phyloP scores from a whole-genome alignment of 2,113 vertebrate genomes.

The Chauna torquata region DNA sequence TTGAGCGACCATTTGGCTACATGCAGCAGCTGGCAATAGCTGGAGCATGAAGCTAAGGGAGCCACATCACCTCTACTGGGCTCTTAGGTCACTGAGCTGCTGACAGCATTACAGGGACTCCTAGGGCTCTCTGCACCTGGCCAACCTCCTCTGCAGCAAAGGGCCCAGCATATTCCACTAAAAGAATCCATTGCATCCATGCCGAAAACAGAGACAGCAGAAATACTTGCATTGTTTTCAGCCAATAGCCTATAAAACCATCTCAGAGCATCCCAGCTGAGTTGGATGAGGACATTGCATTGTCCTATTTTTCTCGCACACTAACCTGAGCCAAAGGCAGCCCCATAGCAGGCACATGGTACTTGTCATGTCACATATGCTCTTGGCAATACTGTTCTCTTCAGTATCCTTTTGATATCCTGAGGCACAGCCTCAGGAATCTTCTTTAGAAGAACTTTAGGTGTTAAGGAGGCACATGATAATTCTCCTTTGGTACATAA shows the following conservation, averaged over 20 bases:
- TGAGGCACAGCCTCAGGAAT: background rate
- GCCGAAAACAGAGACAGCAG: background rate
- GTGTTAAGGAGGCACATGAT: background rate
- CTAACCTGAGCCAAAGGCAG: background rate
- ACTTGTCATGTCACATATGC: accelerated
- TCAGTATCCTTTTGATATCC: background rate
- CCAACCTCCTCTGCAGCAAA: background rate
- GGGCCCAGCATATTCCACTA: background rate
- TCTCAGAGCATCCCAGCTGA: background rate
- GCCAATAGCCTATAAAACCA: background rate
- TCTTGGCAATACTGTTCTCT: background rate
- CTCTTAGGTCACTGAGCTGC: background rate
- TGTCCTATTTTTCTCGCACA: background rate
- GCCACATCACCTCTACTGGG: background rate
- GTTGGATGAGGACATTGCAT: background rate
- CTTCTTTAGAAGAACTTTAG: background rate
- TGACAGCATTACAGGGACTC: background rate
- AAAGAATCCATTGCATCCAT: background rate
- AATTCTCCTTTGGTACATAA: background rate
- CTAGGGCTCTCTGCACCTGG: background rate
- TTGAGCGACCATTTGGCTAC: background rate
- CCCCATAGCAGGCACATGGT: accelerated
- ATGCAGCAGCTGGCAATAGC: accelerated
- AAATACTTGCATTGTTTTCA: background rate
- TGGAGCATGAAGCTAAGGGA: background rate